phyloP scores from a whole-genome alignment of 2,888 invertebrate genomes.

The Piscicola geometra region DNA sequence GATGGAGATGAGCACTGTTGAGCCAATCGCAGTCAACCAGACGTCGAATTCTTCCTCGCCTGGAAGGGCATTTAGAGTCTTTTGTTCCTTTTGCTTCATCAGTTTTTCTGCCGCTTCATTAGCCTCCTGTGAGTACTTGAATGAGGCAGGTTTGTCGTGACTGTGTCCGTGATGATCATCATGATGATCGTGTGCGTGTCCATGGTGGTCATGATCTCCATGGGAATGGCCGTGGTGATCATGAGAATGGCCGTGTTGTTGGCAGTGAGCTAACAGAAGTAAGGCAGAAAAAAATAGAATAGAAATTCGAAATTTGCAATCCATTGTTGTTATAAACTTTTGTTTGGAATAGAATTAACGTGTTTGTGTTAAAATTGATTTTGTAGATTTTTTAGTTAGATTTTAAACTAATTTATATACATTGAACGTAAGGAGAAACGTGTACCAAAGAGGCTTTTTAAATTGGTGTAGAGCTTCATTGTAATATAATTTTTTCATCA shows the following conservation, averaged over 20 bases:
- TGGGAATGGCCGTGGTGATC: slow-evolving; percentile 56
- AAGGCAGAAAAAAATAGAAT: slow-evolving; percentile 5
- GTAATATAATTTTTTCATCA: too few species aligned
- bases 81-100: not conserved
- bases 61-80: slow-evolving; percentile 45
- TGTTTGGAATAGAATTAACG: too few species aligned
- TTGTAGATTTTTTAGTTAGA: too few species aligned
- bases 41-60: slow-evolving; percentile 56
- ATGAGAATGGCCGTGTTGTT: slow-evolving; percentile 48
- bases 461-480: too few species aligned
- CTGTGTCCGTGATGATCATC: slow-evolving; percentile 39
- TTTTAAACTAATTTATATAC: too few species aligned
- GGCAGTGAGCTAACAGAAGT: slow-evolving; percentile 5
- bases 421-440: too few species aligned
- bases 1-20: slow-evolving; percentile 87
- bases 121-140: slow-evolving; percentile 76
- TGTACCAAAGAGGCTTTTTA: too few species aligned
- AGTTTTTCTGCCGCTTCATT: slow-evolving; percentile 55
- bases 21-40: slow-evolving; percentile 78
- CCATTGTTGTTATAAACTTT: not conserved
- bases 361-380: too few species aligned
- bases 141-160: slow-evolving; percentile 65
- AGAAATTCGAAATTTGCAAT: not conserved
- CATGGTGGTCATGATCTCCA: slow-evolving; percentile 41
- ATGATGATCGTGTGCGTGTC: slow-evolving; percentile 40